These are phyloP conservation scores for Acanthacorydalis orientalis DNA, from an alignment of 2,888 invertebrate species.

Conservation along the genomic window DNA sequence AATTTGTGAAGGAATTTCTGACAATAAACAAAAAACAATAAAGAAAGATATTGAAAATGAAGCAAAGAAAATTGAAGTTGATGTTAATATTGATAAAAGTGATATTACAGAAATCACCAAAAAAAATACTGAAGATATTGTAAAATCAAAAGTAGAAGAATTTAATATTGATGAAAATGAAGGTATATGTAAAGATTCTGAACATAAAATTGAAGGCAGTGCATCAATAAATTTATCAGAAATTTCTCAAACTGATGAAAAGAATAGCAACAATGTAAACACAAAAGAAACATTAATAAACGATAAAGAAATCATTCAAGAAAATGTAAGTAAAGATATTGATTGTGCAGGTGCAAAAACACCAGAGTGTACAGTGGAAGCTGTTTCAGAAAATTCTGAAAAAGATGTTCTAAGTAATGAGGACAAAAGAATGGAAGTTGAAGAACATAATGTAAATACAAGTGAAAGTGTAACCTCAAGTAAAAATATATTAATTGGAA, in stretches of 20 bases:
- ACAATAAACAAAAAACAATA: no score
- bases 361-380: conserved; percentile 4
- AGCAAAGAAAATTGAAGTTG: no score
- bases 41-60: no score
- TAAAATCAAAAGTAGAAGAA: background rate
- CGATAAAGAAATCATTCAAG: background rate
- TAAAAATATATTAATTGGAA: background rate
- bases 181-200: conserved; percentile 8
- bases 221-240: conserved; percentile 7
- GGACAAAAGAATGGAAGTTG: background rate
- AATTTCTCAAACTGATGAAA: conserved; percentile 6
- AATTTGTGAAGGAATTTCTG: no score
- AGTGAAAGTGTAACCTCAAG: background rate
- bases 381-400: background rate
- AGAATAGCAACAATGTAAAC: conserved; percentile 3
- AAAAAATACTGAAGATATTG: conserved; percentile 1
- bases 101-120: background rate
- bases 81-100: background rate
- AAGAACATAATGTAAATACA: conserved; percentile 3
- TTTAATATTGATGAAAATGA: conserved; percentile 8
- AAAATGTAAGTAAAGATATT: conserved; percentile 5
- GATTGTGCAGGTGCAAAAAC: conserved; percentile 5
- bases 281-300: background rate
- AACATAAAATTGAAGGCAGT: conserved; percentile 6
- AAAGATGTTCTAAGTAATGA: no score